phyloP scores from a whole-genome alignment of 1,140 invertebrate species.

The Radopholus similis region DNA sequence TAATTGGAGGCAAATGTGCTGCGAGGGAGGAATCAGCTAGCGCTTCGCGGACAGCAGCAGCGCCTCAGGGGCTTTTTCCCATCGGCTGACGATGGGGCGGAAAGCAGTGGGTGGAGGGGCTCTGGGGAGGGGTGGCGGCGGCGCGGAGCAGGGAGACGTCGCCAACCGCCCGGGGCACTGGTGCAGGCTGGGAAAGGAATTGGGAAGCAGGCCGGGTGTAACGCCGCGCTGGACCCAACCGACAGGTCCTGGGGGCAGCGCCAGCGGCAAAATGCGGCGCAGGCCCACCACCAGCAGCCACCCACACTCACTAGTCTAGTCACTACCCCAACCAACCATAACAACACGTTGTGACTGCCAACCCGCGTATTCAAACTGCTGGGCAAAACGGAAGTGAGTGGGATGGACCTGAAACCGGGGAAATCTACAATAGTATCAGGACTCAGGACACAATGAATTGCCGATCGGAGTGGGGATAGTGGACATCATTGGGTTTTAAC shows the following conservation, averaged over 20 bases:
- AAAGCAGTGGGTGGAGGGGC: neutral
- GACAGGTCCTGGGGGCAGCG: slow-evolving; percentile 3
- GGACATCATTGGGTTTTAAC: neutral
- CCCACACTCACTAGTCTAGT: too few species aligned
- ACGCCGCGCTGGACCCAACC: neutral
- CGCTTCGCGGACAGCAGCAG: too few species aligned
- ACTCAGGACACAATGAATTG: neutral
- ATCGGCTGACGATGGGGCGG: neutral
- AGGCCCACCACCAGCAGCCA: neutral
- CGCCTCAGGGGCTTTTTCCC: slow-evolving; percentile 4
- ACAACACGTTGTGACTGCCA: neutral
- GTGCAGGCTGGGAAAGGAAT: neutral
- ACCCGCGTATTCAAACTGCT: neutral
- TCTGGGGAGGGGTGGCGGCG: neutral
- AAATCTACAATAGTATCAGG: neutral
- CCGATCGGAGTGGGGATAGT: neutral
- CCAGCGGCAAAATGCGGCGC: neutral
- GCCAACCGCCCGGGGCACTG: slow-evolving; percentile 1
- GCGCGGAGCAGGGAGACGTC: too few species aligned
- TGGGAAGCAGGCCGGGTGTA: neutral
- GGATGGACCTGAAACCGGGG: neutral
- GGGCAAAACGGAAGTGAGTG: neutral
- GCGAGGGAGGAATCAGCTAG: neutral
- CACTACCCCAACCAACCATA: neutral
- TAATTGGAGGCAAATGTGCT: neutral